Evolutionary conservation across 2,113 vertebrate genomes (phyloP).

Genomic region (Boulengeromyrus knoepffleri): DNA sequence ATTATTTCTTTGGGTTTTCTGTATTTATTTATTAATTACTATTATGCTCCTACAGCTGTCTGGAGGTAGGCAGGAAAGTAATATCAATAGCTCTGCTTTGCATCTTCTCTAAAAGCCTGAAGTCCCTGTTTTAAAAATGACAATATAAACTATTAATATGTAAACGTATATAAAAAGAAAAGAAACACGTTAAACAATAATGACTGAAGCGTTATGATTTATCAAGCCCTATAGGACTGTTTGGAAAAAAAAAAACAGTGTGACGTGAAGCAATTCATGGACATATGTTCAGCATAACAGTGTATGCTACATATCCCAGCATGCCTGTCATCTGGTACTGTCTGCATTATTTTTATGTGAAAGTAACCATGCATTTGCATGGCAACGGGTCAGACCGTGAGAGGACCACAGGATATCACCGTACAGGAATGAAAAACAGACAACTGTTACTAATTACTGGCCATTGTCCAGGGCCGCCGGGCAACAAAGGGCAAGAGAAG

Average conservation of each 20-base stretch:
- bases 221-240: not conserved
- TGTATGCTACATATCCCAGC: not conserved
- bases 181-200: not conserved
- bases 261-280: not conserved
- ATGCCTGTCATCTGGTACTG: not conserved
- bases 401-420: not conserved
- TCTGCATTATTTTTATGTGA: not conserved
- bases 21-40: not conserved
- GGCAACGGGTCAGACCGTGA: not conserved
- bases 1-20: not conserved
- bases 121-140: not conserved
- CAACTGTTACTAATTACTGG: conserved; percentile 8
- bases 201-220: not conserved
- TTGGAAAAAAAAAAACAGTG: not conserved
- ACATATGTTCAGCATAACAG: not conserved
- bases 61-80: not conserved
- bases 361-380: not conserved
- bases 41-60: not conserved
- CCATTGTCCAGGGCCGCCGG: not conserved
- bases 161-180: not conserved
- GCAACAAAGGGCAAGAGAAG: not conserved
- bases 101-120: not conserved
- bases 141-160: not conserved
- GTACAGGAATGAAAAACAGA: not conserved
- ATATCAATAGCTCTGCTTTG: not conserved